Evolutionary conservation across 1,140 invertebrate species (phyloP).

Genomic region (Drosophila eugracilis): DNA sequence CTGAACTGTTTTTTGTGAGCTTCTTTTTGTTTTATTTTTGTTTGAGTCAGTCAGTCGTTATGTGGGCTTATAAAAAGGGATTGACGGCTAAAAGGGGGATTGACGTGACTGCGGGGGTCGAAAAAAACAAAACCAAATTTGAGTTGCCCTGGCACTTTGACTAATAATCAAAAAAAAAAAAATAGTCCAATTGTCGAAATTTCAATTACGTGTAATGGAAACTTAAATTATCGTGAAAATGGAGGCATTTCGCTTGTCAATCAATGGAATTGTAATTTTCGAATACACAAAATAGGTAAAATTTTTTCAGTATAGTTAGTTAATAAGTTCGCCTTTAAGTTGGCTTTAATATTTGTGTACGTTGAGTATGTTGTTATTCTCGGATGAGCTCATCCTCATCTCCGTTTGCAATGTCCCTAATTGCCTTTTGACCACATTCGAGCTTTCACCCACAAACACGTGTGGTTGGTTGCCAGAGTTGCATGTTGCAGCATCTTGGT

Average conservation of each 20-base stretch:
- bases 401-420: conserved; percentile 8
- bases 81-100: conserved; percentile 1
- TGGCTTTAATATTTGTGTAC: background rate
- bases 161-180: background rate
- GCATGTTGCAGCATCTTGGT: conserved; percentile 10
- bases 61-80: conserved; percentile 5
- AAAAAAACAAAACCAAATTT: conserved; percentile 1
- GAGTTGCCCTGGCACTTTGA: conserved; percentile 1
- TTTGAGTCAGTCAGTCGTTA: conserved; percentile 2
- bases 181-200: background rate
- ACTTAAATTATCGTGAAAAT: background rate
- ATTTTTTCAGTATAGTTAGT: background rate
- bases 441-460: conserved; percentile 6
- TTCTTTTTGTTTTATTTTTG: background rate
- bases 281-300: no score
- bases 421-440: conserved; percentile 31
- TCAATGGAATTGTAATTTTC: background rate
- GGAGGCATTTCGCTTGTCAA: background rate
- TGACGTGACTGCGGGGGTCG: background rate
- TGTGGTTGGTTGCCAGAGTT: conserved; percentile 1
- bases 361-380: background rate
- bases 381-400: conserved; percentile 1
- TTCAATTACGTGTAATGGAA: background rate
- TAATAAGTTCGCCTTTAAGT: background rate
- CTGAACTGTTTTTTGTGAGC: conserved; percentile 3